Evolutionary conservation across 1,140 invertebrate species (phyloP).

Genomic region (Drosophila kanapiae): DNA sequence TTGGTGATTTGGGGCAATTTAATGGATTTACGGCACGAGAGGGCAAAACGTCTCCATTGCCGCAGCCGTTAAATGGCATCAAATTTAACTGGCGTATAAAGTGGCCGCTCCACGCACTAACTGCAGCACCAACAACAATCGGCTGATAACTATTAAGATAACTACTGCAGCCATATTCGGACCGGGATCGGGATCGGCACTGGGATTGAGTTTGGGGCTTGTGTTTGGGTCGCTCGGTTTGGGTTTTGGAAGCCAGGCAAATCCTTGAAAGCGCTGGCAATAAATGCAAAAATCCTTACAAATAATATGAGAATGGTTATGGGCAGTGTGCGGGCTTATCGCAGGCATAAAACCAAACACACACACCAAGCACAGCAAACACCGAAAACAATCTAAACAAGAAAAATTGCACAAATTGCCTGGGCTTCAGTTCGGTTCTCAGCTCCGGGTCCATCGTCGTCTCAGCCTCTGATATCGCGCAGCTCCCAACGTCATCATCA

Average conservation of each 20-base stretch:
- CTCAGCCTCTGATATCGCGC: conserved; percentile 54
- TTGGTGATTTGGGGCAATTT: too few species aligned
- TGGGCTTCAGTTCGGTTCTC: conserved; percentile 64
- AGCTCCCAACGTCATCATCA: conserved; percentile 59
- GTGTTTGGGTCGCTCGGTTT: neutral
- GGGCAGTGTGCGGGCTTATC: conserved; percentile 76
- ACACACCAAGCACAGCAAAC: conserved; percentile 39
- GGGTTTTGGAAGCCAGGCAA: conserved; percentile 40
- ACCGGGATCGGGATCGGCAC: conserved; percentile 10
- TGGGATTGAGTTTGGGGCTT: neutral
- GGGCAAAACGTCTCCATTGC: conserved; percentile 70
- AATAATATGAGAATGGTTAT: conserved; percentile 82
- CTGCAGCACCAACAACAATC: conserved; percentile 55
- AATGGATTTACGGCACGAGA: conserved; percentile 66
- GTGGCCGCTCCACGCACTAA: conserved; percentile 54
- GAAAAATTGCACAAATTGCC: conserved; percentile 80
- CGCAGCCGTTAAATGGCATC: conserved; percentile 61
- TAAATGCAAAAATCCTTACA: conserved; percentile 83
- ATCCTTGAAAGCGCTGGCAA: conserved; percentile 79
- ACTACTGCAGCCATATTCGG: conserved; percentile 71
- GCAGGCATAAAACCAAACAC: conserved; percentile 74
- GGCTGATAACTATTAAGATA: conserved; percentile 81
- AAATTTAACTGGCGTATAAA: conserved; percentile 73
- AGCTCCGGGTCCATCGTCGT: conserved; percentile 43
- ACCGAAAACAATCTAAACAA: conserved; percentile 80